Base-by-base conservation (phyloP, 2,113 vertebrate species). In the Piaya cayana region DNA sequence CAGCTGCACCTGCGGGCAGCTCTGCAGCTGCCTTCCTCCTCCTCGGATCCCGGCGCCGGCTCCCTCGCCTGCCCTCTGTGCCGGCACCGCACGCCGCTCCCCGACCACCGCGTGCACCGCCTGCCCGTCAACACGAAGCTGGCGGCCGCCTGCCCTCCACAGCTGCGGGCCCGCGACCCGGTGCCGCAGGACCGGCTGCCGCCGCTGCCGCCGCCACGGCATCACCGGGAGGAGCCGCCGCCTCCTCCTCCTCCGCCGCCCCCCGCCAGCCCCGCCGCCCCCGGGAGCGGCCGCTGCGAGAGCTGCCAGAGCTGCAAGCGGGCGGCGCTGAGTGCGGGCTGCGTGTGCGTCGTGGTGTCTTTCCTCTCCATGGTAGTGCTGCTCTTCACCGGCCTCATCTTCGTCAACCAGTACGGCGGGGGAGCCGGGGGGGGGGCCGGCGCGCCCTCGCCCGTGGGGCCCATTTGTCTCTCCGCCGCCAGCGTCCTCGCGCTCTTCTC, bases 401-500 rank as follows among this genome's bases (percentile, higher is more conserved):
- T 99, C 71, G 98, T 99, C 96, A 99, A 99, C 97, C 98, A 98
- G 86, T 98, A 99, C 97, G 97, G 98, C 79, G 98, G 97, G 45
- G 92, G 91, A 5, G 82, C 92, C 3, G 80, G 92, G 27, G 86
- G 88, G n/a, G 91, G 91, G 27, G 87, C 96, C 34, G 94, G 96
- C 23, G 97, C 98, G 12, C 98, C 99, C 25, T 99, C 99, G 68
- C 99, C 99, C 12, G 98, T 99, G 76, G 99, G 98, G 70, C 99
- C 99, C 76, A 98, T 99, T 82, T 99, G 99, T 90, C 79, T 99
- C 95, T 99, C 99, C 11, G 98, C 99, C 15, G 99, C 99, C 94
- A 99, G 99, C 97, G 98, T 99, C 96, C 97, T 99, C 71, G 99
- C 99, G 77, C 98, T 99, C 97, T 98, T 99, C 96, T 99, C 99